Percentiles rank a stretch among this genome's conserved stretches.
Conservation (phyloP, 2,888 invertebrate genomes). For the Pecten maximus region DNA sequence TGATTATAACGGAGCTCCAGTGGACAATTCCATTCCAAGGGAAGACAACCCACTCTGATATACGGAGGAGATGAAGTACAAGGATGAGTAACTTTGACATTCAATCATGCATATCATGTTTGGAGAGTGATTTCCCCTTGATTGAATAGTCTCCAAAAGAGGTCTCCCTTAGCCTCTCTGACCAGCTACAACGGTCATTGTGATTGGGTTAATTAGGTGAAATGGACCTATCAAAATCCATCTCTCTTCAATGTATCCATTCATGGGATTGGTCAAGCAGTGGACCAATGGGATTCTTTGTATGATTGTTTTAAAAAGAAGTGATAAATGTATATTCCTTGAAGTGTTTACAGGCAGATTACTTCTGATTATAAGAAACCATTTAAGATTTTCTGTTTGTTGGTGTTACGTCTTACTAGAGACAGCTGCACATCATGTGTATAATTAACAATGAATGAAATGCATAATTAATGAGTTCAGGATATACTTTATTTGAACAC, state of each 20-base stretch:
- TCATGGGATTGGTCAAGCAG: background rate
- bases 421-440: background rate
- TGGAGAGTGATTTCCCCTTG: constrained; percentile 6
- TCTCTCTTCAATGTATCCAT: background rate
- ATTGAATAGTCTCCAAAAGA: background rate
- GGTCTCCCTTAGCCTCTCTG: constrained; percentile 22
- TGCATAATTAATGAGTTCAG: background rate
- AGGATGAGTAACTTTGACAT: background rate
- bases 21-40: background rate
- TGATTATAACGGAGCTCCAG: constrained; percentile 37
- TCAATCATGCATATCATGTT: constrained; percentile 23
- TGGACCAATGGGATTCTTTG: background rate
- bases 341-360: background rate
- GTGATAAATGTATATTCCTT: background rate
- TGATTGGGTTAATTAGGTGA: background rate
- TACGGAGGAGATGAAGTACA: background rate
- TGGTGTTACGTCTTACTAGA: background rate
- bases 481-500: background rate
- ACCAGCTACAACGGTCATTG: background rate
- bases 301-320: background rate
- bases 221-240: background rate
- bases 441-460: background rate
- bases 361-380: background rate
- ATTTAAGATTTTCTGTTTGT: background rate
- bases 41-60: constrained; percentile 7